These are phyloP conservation scores for Agapornis canus DNA, from an alignment of 2,797 vertebrate genomes.

Conservation along the genomic window DNA sequence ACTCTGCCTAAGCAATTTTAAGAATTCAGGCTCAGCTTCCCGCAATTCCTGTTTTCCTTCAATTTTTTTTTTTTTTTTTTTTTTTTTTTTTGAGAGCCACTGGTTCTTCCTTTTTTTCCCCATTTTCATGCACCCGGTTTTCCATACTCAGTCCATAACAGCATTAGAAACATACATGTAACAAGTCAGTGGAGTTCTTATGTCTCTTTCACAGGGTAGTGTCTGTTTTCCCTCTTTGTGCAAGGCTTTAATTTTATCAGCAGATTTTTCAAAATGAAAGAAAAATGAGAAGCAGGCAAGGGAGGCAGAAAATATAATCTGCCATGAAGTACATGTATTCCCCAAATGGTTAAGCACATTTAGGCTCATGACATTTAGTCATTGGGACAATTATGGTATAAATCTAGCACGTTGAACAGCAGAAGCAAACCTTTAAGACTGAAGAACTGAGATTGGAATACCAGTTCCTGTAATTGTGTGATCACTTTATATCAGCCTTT, in stretches of 20 bases:
- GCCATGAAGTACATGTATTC: background rate
- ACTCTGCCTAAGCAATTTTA: background rate
- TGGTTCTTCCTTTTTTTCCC: background rate
- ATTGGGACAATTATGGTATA: background rate
- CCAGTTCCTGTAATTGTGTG: background rate
- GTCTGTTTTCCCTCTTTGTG: background rate
- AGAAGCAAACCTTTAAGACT: background rate
- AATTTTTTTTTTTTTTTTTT: background rate
- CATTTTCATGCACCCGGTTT: background rate
- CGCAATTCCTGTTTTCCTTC: background rate
- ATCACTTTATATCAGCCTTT: background rate
- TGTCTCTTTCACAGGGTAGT: background rate
- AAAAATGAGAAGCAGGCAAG: background rate
- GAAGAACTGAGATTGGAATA: background rate
- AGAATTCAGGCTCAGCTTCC: background rate
- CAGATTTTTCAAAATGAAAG: background rate
- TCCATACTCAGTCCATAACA: background rate
- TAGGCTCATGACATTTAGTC: background rate
- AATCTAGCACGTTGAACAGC: background rate
- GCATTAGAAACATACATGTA: background rate
- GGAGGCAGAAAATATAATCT: background rate
- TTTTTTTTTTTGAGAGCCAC: background rate
- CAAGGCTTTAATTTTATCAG: background rate
- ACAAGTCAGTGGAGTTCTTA: background rate
- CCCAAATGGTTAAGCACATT: background rate